Percentiles rank a stretch among this genome's conserved stretches.
Conservation (phyloP, 64 coral and sea anemone genomes). For the Platygyra sinensis region DNA sequence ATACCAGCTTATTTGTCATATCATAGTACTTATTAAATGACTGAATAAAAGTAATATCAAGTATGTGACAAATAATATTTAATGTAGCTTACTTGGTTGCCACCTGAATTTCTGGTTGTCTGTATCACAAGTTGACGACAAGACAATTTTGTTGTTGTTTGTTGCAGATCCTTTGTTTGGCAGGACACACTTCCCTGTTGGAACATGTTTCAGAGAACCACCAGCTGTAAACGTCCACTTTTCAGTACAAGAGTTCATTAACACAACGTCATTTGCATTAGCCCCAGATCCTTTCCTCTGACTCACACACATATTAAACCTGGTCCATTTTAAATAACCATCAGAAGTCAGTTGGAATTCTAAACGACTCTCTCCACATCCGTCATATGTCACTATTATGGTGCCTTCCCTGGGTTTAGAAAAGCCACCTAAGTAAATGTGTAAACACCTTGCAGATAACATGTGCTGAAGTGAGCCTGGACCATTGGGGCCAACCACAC, state of each 20-base stretch:
- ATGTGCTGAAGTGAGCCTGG: slow-evolving; percentile 80
- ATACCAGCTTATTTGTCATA: too few relatives aligned
- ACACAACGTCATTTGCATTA: slow-evolving; percentile 65
- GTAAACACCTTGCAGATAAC: slow-evolving; percentile 64
- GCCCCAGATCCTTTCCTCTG: slow-evolving; percentile 45
- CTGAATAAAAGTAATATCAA: too few relatives aligned
- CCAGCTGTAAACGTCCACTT: slow-evolving; percentile 77
- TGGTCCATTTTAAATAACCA: slow-evolving; percentile 70
- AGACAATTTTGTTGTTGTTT: slow-evolving; percentile 61
- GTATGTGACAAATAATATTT: background rate
- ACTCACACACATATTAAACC: slow-evolving; percentile 52
- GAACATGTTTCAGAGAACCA: slow-evolving; percentile 63
- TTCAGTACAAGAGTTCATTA: slow-evolving; percentile 56
- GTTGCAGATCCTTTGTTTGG: slow-evolving; percentile 40
- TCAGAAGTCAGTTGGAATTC: slow-evolving; percentile 77
- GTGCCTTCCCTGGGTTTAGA: slow-evolving; percentile 64
- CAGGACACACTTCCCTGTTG: slow-evolving; percentile 58
- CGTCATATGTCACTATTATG: slow-evolving; percentile 66
- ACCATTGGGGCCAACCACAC: slow-evolving; percentile 63
- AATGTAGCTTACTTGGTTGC: slow-evolving; percentile 78
- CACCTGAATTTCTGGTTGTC: slow-evolving; percentile 64
- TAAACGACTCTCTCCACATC: slow-evolving; percentile 72
- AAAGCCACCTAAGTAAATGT: slow-evolving; percentile 51
- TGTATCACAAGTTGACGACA: slow-evolving; percentile 66
- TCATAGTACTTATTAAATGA: too few relatives aligned